Percentiles rank a stretch among this genome's conserved stretches.
These are phyloP conservation scores for Indri indri DNA, from an alignment of 2,113 vertebrate genomes.

Conservation along the genomic window DNA sequence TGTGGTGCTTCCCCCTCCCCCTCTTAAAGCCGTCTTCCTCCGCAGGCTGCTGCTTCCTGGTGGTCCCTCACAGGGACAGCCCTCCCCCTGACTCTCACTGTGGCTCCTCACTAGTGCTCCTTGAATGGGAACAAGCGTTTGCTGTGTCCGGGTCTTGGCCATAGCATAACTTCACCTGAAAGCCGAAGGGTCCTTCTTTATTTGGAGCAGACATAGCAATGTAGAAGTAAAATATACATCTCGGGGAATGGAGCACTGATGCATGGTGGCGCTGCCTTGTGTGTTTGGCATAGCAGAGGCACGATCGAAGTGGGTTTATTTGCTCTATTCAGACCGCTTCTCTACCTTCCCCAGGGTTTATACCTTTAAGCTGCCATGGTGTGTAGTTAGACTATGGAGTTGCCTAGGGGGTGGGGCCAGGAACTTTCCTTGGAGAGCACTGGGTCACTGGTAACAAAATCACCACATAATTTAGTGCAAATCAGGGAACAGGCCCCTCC, in stretches of 20 bases:
- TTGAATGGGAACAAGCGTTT: conserved; percentile 49
- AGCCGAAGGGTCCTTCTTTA: conserved; percentile 40
- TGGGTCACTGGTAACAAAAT: conserved; percentile 72
- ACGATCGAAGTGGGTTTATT: conserved; percentile 59
- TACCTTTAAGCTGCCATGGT: conserved; percentile 45
- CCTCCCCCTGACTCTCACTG: background rate
- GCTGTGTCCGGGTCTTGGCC: conserved; percentile 4
- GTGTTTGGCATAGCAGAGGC: conserved; percentile 56
- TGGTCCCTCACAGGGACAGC: conserved; percentile 14
- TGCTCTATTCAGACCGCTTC: conserved; percentile 57
- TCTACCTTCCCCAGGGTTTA: conserved; percentile 50
- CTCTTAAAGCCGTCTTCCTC: background rate
- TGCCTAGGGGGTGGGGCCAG: conserved; percentile 35
- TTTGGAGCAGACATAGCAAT: conserved; percentile 62
- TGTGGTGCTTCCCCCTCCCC: background rate
- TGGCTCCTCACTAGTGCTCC: background rate
- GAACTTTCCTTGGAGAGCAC: conserved; percentile 62
- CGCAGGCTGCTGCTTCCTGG: conserved; percentile 34
- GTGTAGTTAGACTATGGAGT: conserved; percentile 58
- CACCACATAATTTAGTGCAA: conserved; percentile 70
- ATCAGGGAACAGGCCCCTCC: conserved; percentile 33
- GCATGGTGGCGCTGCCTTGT: conserved; percentile 33
- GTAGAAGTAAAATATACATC: conserved; percentile 67
- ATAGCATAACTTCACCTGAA: conserved; percentile 42
- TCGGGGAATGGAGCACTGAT: conserved; percentile 8